Percentiles rank a stretch among this genome's conserved stretches.
phyloP scores from a whole-genome alignment of 1,140 invertebrate species.

The Macrocentrus cingulum region DNA sequence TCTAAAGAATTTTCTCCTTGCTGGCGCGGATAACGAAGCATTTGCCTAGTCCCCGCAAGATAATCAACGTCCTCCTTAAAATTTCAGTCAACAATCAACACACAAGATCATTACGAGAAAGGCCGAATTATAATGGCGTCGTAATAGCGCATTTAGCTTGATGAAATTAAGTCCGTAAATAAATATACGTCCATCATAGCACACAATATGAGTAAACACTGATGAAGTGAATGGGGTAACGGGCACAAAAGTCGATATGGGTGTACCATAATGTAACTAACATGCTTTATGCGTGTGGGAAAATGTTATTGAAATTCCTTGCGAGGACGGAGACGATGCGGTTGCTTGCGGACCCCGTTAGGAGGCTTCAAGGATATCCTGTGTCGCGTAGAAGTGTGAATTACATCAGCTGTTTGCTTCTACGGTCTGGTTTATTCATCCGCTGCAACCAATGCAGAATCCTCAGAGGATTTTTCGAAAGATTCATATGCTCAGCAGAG shows the following conservation, averaged over 20 bases:
- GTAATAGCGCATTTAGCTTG: too few species aligned
- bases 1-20: slow-evolving; percentile 16
- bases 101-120: too few species aligned
- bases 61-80: slow-evolving; percentile 7
- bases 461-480: not conserved
- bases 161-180: too few species aligned
- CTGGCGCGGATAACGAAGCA: not conserved
- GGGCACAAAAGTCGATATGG: slow-evolving; percentile 27
- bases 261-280: slow-evolving; percentile 5
- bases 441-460: not conserved
- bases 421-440: not conserved
- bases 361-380: slow-evolving; percentile 49
- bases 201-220: not conserved
- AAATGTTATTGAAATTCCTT: slow-evolving; percentile 39
- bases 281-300: slow-evolving; percentile 34
- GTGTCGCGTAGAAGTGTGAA: slow-evolving; percentile 50
- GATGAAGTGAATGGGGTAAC: slow-evolving; percentile 29
- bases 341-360: slow-evolving; percentile 25
- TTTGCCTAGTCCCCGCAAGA: not conserved
- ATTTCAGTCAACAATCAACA: too few species aligned
- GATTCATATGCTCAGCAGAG: too few species aligned
- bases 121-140: too few species aligned
- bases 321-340: slow-evolving; percentile 28
- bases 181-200: too few species aligned
- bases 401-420: slow-evolving; percentile 36